Base-by-base conservation (phyloP, 2,888 invertebrate species). In the Anthoptus insignis region DNA sequence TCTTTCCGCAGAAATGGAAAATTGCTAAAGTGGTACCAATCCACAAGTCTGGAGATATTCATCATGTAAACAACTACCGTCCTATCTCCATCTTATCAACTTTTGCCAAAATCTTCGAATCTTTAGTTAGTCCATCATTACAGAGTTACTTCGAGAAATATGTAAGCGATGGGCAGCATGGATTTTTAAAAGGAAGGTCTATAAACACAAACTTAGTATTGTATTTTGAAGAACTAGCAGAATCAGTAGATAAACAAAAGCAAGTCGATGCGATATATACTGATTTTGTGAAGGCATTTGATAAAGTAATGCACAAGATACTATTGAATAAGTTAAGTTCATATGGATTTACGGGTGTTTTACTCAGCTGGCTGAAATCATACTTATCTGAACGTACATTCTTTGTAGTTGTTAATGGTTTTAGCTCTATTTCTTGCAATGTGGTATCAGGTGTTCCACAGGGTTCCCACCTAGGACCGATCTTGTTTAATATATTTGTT, bases 1-100 rank as follows among this genome's bases (percentile, higher is more conserved):
- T 66, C 11, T 71, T 71, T 32, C 74, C 72, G 0, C 8, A 22
- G 0, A 6, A 1, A 1, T 73, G 69, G 70, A 73, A 73, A 52
- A 29, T n/a, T 2, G 66, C 69, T 8, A 59, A 59, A n/a, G 53
- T 72, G 0, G 56, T 68, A n/a, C 68, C 72, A 4, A 65, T 70
- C 6, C 34, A 47, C 21, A 73, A 73, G 45, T 56, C 60, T 8
- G 72, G 69, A 7, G 65, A 70, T 47, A 49, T 22, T 8, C 58
- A 37, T 13, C 32, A 9, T 45, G 65, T 66, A 21, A 57, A 9
- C 59, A 72, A 34, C 63, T 70, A 63, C 37, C n/a, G 66, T 14
- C 66, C 66, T 7, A 64, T 67, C 37, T 64, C 67, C 16, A 57
- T 73, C 13, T 19, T 73, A 1, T 59, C 69, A 1, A 27, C 49